Evolutionary conservation across 1,140 invertebrate species (phyloP), one percentile per base, ranked within the genome.

Genomic region (Zaprionus africanus): DNA sequence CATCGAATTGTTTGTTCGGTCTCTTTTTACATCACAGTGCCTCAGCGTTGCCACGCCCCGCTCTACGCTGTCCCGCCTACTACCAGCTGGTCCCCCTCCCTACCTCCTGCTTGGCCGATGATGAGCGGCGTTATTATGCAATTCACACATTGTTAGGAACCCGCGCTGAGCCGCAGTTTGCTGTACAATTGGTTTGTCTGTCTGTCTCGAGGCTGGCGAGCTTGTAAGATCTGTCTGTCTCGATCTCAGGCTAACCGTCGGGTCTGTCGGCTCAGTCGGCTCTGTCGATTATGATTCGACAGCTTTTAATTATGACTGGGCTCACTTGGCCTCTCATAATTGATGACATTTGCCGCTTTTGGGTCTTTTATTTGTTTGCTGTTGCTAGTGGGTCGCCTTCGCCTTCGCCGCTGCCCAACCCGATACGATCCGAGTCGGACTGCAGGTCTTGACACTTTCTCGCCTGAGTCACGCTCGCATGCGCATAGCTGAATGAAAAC

Each of bases 71-170:
- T 9, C 2, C 41, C n/a, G 26, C 38, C 59, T 17, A 41, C 59
- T 61, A 24, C 41, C 24, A 13, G n/a, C n/a, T 46, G 41, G 41
- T 19, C 24, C 56, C 58, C 7, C 28, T 31, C 72, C 58, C 41
- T 49, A 61, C 49, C 68, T 61, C 36, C 56, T 36, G 0, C 9
- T 34, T 34, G 31, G 31, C 9, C 9, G 17, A 46, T 62, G 66
- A 69, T 69, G 65, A 74, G 71, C 65, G 34, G n/a, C 41, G 62
- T 76, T 68, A 78, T 86, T 87, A 87, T 88, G 83, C 84, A 87
- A 87, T 87, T 88, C 59, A 84, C 83, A 84, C 81, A 90, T 90
- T 84, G 78, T 88, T 85, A 79, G 78, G 72, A 78, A 69, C 13
- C 19, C 56, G 38, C 11, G 64, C 24, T 22, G 9, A 58, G 64